Conservation (phyloP, 2,113 vertebrate genomes). For the Hippocampus barbouri region DNA sequence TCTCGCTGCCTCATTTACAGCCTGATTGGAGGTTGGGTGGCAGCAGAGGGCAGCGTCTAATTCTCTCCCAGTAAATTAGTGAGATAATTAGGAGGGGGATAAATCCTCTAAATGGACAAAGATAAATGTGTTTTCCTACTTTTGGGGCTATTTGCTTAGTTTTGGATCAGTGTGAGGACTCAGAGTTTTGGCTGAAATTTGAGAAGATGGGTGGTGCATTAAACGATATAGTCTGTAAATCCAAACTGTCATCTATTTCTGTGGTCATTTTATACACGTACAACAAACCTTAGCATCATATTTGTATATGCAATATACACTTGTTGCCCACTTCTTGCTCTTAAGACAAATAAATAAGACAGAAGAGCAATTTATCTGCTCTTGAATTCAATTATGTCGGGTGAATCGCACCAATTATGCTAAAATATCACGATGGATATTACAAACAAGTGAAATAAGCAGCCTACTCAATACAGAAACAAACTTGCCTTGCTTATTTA, state of each 20-base stretch:
- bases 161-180: constrained; percentile 11
- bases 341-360: background rate
- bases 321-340: background rate
- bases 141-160: constrained; percentile 32
- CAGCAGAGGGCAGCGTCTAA: constrained; percentile 58
- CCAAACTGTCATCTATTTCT: background rate
- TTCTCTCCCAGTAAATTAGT: constrained; percentile 68
- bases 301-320: background rate
- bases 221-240: background rate
- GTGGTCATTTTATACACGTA: background rate
- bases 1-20: constrained; percentile 69
- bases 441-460: background rate
- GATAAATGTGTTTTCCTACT: constrained; percentile 13
- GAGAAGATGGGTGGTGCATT: background rate
- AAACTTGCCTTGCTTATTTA: background rate
- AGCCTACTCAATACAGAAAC: background rate
- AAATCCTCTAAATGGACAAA: constrained; percentile 48
- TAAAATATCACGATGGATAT: background rate
- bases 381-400: background rate
- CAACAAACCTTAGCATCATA: background rate
- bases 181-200: background rate
- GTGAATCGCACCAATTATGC: background rate
- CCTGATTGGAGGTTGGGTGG: constrained; percentile 63
- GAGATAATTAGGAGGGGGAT: constrained; percentile 67
- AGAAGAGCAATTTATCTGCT: background rate